A percentile compares a stretch with the other conserved stretches of the same genome.
Evolutionary conservation across 2,888 invertebrate species (phyloP).

Genomic region (Linyphia triangularis): DNA sequence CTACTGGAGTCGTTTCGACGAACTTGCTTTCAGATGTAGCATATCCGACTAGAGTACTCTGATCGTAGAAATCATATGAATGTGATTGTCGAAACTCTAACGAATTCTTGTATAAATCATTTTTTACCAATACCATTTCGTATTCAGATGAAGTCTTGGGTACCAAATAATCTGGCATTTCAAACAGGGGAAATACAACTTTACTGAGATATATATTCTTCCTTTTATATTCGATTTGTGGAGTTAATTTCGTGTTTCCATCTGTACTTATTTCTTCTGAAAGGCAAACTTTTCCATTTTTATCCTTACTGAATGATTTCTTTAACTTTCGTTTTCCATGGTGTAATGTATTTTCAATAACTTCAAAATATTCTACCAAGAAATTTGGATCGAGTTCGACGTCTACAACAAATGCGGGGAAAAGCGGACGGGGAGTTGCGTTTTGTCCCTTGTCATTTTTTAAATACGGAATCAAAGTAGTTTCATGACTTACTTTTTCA

Average conservation of each 20-base stretch:
- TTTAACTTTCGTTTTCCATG: not conserved
- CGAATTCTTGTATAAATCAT: constrained; percentile 43
- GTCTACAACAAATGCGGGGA: constrained; percentile 23
- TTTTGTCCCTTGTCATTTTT: constrained; percentile 31
- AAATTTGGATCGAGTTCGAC: constrained; percentile 46
- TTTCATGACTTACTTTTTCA: constrained; percentile 30
- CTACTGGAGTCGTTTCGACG: constrained; percentile 37
- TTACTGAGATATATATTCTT: constrained; percentile 63
- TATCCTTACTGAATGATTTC: not conserved
- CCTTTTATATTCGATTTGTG: constrained; percentile 43
- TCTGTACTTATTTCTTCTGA: not conserved
- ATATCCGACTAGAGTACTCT: constrained; percentile 20
- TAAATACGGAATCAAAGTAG: constrained; percentile 28
- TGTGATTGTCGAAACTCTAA: not conserved
- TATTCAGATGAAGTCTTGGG: constrained; percentile 38
- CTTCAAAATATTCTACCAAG: constrained; percentile 45
- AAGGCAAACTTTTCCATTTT: not conserved
- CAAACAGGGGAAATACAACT: constrained; percentile 35
- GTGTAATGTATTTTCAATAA: constrained; percentile 34
- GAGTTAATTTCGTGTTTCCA: not conserved
- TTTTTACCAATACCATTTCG: constrained; percentile 28
- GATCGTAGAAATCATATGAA: constrained; percentile 9
- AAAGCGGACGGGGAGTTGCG: constrained; percentile 59
- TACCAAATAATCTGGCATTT: constrained; percentile 57
- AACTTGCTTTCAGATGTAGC: not conserved